phyloP scores from a whole-genome alignment of 2,797 vertebrate genomes.

The Aplochiton taeniatus region DNA sequence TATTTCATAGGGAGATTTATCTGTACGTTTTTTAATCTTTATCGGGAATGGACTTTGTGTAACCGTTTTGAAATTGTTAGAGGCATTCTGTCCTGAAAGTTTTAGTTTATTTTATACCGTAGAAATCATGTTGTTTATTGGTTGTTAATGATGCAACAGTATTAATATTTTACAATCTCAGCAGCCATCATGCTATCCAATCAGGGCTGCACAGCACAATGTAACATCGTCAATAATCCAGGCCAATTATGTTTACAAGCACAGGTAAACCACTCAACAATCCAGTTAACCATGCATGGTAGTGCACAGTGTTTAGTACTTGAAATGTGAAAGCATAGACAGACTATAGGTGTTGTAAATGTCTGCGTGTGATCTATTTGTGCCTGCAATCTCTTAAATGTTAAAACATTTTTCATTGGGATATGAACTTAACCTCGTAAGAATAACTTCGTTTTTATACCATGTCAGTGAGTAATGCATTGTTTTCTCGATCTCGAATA shows the following conservation, averaged over 20 bases:
- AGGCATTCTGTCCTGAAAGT: constrained; percentile 34
- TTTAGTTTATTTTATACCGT: constrained; percentile 23
- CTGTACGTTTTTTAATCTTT: constrained; percentile 19
- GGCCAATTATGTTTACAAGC: constrained; percentile 34
- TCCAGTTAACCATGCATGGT: constrained; percentile 33
- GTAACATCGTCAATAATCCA: constrained; percentile 39
- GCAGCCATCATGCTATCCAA: constrained; percentile 37
- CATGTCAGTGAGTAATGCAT: constrained; percentile 26
- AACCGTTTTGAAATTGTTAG: constrained; percentile 38
- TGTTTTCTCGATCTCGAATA: constrained; percentile 37
- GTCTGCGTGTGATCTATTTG: constrained; percentile 39
- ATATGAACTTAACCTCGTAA: constrained; percentile 45
- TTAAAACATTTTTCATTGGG: constrained; percentile 34
- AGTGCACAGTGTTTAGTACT: constrained; percentile 34
- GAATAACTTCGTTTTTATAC: constrained; percentile 52
- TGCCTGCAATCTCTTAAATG: constrained; percentile 44
- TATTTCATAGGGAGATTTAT: constrained; percentile 8
- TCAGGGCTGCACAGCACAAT: constrained; percentile 50
- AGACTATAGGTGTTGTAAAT: constrained; percentile 36
- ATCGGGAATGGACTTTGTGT: constrained; percentile 29
- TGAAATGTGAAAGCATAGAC: constrained; percentile 27
- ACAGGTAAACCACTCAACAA: constrained; percentile 26
- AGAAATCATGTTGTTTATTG: constrained; percentile 25
- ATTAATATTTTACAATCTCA: constrained; percentile 51
- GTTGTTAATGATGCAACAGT: constrained; percentile 48